Conservation (phyloP, 2,797 vertebrate genomes). For the Anguilla obscura region DNA sequence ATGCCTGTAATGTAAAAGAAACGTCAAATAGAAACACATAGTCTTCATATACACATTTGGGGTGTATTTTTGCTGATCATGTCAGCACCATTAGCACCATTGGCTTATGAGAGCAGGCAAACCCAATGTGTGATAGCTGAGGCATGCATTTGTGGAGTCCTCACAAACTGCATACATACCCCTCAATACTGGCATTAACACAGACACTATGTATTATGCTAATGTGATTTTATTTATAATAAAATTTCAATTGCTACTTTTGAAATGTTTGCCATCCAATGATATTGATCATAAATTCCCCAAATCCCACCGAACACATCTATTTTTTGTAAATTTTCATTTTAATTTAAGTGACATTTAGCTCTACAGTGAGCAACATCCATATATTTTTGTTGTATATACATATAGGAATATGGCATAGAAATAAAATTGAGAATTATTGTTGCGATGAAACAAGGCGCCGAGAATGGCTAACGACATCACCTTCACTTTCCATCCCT, state of each 20-base stretch:
- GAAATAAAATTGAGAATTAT: conserved; percentile 3
- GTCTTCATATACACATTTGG: not conserved
- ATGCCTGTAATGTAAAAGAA: not conserved
- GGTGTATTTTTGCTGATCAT: not conserved
- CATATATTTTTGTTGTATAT: not conserved
- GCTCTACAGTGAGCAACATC: not conserved
- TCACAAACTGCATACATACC: not conserved
- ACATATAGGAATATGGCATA: not conserved
- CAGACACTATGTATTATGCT: not conserved
- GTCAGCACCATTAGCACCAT: not conserved
- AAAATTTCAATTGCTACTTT: not conserved
- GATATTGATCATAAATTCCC: not conserved
- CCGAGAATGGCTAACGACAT: not conserved
- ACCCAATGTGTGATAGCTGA: not conserved
- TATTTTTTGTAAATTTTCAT: too few species aligned
- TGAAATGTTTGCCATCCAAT: not conserved
- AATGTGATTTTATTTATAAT: not conserved
- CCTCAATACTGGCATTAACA: not conserved
- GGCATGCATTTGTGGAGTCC: not conserved
- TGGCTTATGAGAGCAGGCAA: not conserved
- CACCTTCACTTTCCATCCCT: conserved; percentile 32
- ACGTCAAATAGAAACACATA: not conserved
- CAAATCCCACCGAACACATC: not conserved
- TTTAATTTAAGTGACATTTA: not conserved
- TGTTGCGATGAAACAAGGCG: not conserved